Evolutionary conservation across 2,113 vertebrate genomes (phyloP).

Genomic region (Peromyscus maniculatus): DNA sequence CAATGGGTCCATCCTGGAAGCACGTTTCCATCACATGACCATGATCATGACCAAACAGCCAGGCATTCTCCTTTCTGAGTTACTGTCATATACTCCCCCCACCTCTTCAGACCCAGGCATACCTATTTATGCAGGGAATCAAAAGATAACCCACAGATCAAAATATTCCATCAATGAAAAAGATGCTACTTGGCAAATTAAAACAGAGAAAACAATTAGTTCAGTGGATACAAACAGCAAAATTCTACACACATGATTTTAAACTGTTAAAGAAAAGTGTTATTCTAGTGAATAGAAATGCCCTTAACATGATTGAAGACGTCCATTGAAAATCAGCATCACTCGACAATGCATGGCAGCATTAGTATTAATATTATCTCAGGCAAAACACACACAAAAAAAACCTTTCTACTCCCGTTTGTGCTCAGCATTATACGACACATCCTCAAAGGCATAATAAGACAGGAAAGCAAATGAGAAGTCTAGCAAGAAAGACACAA

Average conservation of each 20-base stretch:
- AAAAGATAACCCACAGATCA: not conserved
- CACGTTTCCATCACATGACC: not conserved
- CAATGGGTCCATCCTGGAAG: not conserved
- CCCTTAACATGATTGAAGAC: not conserved
- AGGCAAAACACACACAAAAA: not conserved
- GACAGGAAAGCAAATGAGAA: slow-evolving; percentile 15
- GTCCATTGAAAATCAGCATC: not conserved
- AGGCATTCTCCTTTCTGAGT: not conserved
- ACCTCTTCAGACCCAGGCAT: not conserved
- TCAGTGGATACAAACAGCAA: not conserved
- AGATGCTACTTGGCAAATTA: slow-evolving; percentile 5
- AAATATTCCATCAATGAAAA: not conserved
- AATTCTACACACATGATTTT: not conserved
- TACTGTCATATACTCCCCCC: not conserved
- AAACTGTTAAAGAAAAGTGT: not conserved
- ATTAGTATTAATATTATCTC: not conserved
- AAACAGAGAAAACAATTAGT: slow-evolving; percentile 9
- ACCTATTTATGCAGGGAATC: slow-evolving; percentile 12
- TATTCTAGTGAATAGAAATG: not conserved
- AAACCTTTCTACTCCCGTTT: not conserved
- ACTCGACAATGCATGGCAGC: not conserved
- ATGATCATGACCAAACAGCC: not conserved
- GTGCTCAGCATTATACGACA: not conserved
- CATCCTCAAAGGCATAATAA: not conserved
- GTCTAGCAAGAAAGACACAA: not conserved